Percentiles rank a stretch among this genome's conserved stretches.
Evolutionary conservation across 1,140 invertebrate genomes (phyloP).

Genomic region (Aethina tumida): DNA sequence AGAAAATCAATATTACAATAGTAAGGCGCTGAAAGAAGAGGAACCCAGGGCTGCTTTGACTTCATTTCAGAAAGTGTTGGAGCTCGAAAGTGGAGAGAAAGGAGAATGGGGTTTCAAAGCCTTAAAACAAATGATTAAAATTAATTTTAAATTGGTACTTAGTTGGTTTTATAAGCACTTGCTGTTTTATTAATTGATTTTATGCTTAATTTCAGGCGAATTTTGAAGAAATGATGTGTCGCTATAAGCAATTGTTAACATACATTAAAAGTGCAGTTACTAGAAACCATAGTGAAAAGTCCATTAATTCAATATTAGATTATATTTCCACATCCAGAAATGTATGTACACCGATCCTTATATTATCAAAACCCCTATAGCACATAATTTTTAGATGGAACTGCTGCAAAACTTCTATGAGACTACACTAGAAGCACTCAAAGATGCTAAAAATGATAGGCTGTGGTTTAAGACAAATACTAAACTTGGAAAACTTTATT

Average conservation of each 20-base stretch:
- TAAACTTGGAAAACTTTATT: slow-evolving; percentile 97
- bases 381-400: slow-evolving; percentile 74
- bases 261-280: slow-evolving; percentile 99
- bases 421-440: slow-evolving; percentile 94
- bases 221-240: slow-evolving; percentile 93
- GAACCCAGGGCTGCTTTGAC: slow-evolving; percentile 83
- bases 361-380: slow-evolving; percentile 4
- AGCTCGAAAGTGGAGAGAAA: slow-evolving; percentile 94
- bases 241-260: slow-evolving; percentile 93
- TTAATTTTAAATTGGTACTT: slow-evolving; percentile 91
- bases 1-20: slow-evolving; percentile 99
- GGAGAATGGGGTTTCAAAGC: slow-evolving; percentile 99
- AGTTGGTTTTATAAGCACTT: not conserved
- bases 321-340: slow-evolving; percentile 99
- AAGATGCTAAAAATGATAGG: slow-evolving; percentile 98
- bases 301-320: slow-evolving; percentile 98
- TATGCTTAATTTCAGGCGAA: slow-evolving; percentile 58
- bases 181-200: not conserved
- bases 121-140: slow-evolving; percentile 99
- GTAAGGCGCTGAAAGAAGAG: slow-evolving; percentile 97
- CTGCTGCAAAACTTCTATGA: slow-evolving; percentile 99
- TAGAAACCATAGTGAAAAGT: slow-evolving; percentile 98
- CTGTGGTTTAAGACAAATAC: slow-evolving; percentile 99
- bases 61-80: slow-evolving; percentile 94
- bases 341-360: slow-evolving; percentile 49